phyloP scores from a whole-genome alignment of 2,888 invertebrate species.

The Caenorhabditis angaria region DNA sequence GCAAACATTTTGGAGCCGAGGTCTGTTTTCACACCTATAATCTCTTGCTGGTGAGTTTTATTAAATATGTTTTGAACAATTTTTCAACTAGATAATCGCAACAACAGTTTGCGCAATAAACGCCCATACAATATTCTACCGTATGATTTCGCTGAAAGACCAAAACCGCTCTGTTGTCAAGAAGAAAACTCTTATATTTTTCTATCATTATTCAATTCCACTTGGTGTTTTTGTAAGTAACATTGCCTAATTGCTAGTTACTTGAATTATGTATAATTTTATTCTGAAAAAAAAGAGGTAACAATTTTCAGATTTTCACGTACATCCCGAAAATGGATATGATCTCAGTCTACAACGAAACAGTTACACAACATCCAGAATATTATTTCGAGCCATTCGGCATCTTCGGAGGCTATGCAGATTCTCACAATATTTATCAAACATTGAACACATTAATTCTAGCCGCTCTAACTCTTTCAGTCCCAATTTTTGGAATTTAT shows the following conservation, averaged over 20 bases:
- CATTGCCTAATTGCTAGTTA: no score
- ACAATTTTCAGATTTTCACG: conserved; percentile 22
- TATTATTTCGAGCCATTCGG: conserved; percentile 20
- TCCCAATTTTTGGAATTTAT: conserved; percentile 10
- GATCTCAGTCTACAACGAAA: conserved; percentile 20
- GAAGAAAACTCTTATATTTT: neutral
- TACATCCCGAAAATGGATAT: conserved; percentile 22
- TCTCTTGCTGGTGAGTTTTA: conserved; percentile 15
- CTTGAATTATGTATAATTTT: no score
- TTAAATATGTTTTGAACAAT: neutral
- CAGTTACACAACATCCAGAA: conserved; percentile 16
- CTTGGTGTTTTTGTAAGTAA: neutral
- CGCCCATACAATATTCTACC: neutral
- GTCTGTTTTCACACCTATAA: conserved; percentile 26
- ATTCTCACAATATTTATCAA: conserved; percentile 18
- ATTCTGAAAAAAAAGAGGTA: no score
- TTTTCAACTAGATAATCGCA: neutral
- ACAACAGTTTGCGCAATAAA: neutral
- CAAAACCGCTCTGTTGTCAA: neutral
- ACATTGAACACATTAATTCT: conserved; percentile 11
- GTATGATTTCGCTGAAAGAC: neutral
- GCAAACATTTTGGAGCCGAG: conserved; percentile 11
- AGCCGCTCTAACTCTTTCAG: neutral
- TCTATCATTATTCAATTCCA: neutral
- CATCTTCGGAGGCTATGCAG: conserved; percentile 29